A percentile compares a stretch with the other conserved stretches of the same genome.
phyloP scores from a whole-genome alignment of 2,888 invertebrate species.

The Galerucella calmariensis region DNA sequence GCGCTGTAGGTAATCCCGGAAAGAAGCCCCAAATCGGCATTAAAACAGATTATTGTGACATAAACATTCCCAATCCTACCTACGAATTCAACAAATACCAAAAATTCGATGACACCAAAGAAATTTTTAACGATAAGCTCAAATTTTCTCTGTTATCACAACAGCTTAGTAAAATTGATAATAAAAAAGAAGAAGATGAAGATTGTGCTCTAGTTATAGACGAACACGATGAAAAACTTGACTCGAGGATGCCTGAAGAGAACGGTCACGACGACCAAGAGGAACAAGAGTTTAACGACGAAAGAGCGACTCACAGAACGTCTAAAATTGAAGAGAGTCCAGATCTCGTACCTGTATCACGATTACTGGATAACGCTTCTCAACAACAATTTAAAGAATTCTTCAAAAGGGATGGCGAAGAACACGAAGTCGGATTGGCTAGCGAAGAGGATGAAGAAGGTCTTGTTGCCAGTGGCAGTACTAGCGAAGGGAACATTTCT shows the following conservation, averaged over 20 bases:
- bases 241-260: constrained; percentile 50
- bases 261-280: constrained; percentile 42
- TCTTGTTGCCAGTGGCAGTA: constrained; percentile 79
- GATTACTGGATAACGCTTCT: constrained; percentile 79
- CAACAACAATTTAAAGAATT: constrained; percentile 74
- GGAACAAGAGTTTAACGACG: constrained; percentile 32
- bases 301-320: constrained; percentile 51
- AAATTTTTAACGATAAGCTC: constrained; percentile 72
- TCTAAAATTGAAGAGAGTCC: constrained; percentile 66
- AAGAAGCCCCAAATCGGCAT: constrained; percentile 63
- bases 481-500: constrained; percentile 85
- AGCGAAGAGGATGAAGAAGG: constrained; percentile 83
- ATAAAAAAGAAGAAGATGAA: constrained; percentile 70
- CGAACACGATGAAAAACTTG: constrained; percentile 67
- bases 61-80: constrained; percentile 56
- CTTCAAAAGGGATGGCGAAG: constrained; percentile 68
- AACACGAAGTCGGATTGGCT: constrained; percentile 61
- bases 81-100: constrained; percentile 57
- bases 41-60: constrained; percentile 56
- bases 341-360: constrained; percentile 83
- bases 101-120: constrained; percentile 55
- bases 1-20: constrained; percentile 68
- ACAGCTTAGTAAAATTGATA: constrained; percentile 67
- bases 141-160: constrained; percentile 83
- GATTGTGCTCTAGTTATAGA: constrained; percentile 75